These are phyloP conservation scores for Podiceps cristatus DNA, from an alignment of 2,113 vertebrate genomes.

Conservation along the genomic window DNA sequence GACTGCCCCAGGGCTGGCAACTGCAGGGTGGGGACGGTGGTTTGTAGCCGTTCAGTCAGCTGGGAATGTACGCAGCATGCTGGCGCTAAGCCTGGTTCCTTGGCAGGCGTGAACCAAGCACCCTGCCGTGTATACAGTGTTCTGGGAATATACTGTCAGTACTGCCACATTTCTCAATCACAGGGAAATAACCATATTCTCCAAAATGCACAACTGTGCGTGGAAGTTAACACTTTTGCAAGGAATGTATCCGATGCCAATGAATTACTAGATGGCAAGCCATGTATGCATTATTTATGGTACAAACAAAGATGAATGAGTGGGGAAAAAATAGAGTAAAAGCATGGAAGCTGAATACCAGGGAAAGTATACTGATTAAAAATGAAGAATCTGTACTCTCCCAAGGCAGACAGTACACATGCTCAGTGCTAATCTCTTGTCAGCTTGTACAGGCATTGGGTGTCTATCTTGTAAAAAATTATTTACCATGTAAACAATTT, in stretches of 20 bases:
- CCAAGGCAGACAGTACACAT: background rate
- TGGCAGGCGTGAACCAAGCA: constrained; percentile 27
- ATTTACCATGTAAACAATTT: background rate
- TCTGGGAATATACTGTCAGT: constrained; percentile 14
- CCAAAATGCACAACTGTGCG: constrained; percentile 25
- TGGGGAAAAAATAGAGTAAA: background rate
- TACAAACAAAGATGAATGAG: background rate
- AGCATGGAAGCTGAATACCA: background rate
- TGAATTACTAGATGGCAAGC: background rate
- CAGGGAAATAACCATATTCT: background rate
- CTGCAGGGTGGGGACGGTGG: background rate
- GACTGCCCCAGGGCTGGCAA: background rate
- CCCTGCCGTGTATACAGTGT: background rate
- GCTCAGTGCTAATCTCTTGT: background rate
- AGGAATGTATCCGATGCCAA: background rate
- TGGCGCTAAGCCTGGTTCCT: background rate
- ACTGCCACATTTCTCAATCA: constrained; percentile 40
- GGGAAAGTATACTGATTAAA: background rate
- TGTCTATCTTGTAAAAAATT: background rate
- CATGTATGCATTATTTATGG: background rate
- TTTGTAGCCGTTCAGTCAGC: background rate
- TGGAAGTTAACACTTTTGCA: constrained; percentile 37
- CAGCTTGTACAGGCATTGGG: background rate
- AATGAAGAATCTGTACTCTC: background rate
- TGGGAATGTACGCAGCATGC: background rate